Evolutionary conservation across 2,113 vertebrate genomes (phyloP).

Genomic region (Dromiciops gliroides): DNA sequence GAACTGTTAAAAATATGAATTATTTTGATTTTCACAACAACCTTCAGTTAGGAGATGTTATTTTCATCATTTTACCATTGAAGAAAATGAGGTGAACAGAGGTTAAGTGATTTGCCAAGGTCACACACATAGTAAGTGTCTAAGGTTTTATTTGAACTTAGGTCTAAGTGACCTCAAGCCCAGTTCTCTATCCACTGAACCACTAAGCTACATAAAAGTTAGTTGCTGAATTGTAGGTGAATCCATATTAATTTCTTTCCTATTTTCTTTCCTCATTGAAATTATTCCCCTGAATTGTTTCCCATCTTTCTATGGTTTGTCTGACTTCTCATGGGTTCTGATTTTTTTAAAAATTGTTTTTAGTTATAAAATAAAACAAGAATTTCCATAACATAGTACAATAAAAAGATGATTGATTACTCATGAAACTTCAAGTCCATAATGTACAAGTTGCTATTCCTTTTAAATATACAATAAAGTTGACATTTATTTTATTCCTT

Average conservation of each 20-base stretch:
- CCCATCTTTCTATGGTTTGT: neutral
- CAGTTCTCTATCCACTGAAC: neutral
- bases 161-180: neutral
- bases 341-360: too few species aligned
- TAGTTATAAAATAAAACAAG: too few species aligned
- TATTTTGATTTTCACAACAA: neutral
- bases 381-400: too few species aligned
- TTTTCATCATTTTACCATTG: neutral
- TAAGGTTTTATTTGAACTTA: neutral
- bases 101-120: neutral
- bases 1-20: neutral
- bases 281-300: neutral
- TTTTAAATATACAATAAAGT: too few species aligned
- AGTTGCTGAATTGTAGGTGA: neutral
- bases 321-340: neutral
- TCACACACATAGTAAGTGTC: neutral
- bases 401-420: too few species aligned
- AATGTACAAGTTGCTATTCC: too few species aligned
- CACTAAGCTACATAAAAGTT: neutral
- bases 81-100: neutral
- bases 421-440: too few species aligned
- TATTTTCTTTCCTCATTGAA: neutral
- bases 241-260: neutral
- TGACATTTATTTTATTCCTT: too few species aligned
- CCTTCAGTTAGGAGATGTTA: neutral